phyloP scores from a whole-genome alignment of 2,888 invertebrate species.

The Drosophila koepferae region DNA sequence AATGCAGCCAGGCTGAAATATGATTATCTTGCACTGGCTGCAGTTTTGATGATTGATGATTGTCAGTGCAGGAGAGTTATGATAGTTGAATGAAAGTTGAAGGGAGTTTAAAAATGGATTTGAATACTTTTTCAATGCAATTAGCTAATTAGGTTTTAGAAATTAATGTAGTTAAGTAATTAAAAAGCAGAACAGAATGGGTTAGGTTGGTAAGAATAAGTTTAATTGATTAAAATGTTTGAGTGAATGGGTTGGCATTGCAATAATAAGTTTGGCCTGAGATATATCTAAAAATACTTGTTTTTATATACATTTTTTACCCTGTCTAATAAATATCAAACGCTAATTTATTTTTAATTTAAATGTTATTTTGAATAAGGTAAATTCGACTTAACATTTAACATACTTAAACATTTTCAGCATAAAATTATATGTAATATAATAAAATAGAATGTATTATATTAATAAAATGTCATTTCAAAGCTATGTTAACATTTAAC shows the following conservation, averaged over 20 bases:
- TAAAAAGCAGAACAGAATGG: neutral
- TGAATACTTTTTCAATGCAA: neutral
- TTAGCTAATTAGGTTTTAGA: constrained; percentile 11
- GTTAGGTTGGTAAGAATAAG: no score
- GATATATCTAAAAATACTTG: no score
- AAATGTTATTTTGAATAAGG: no score
- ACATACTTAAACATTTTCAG: no score
- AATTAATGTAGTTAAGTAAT: neutral
- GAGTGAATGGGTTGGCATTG: neutral
- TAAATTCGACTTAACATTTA: no score
- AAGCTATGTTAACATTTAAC: no score
- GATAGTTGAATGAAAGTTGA: neutral
- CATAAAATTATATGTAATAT: no score
- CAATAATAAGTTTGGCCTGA: neutral
- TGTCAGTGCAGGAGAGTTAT: neutral
- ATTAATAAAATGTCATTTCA: no score
- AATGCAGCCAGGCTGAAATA: constrained; percentile 10
- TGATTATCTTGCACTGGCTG: constrained; percentile 12
- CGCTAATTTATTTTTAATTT: no score
- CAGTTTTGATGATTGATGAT: constrained; percentile 35
- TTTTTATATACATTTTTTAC: no score
- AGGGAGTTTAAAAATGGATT: neutral
- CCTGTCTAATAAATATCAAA: no score
- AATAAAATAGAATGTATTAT: no score
- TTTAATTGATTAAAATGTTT: neutral